Conservation (phyloP, 2,888 invertebrate species). For the Acanthosepion lycidas region DNA sequence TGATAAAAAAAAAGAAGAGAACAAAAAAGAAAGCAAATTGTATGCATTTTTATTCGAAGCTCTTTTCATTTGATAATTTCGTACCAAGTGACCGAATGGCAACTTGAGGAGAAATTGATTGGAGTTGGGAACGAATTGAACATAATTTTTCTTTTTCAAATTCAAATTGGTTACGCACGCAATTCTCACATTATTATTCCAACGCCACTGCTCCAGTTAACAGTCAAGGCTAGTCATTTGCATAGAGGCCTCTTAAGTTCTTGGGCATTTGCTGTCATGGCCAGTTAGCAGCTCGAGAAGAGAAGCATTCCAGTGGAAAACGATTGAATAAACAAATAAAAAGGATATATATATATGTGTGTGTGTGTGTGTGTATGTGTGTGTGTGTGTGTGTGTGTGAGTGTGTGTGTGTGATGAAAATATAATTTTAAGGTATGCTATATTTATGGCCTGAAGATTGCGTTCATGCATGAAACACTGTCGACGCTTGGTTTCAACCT, state of each 20-base stretch:
- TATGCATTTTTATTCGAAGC: neutral
- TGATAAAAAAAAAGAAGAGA: neutral
- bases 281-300: neutral
- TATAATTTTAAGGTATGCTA: no score
- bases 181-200: neutral
- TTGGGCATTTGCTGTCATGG: neutral
- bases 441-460: no score
- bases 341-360: no score
- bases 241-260: neutral
- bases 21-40: neutral
- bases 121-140: neutral
- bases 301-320: neutral
- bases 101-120: neutral
- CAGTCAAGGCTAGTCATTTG: neutral
- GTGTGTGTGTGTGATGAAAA: no score
- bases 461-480: no score
- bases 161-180: conserved; percentile 2
- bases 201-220: neutral
- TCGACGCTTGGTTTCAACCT: no score
- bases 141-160: neutral
- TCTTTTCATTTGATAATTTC: neutral
- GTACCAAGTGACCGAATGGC: neutral
- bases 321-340: neutral
- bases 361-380: no score
- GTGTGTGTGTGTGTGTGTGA: no score